Evolutionary conservation across 2,113 vertebrate species (phyloP), one percentile per base, ranked within the genome.

Genomic region (Ciconia boyciana): DNA sequence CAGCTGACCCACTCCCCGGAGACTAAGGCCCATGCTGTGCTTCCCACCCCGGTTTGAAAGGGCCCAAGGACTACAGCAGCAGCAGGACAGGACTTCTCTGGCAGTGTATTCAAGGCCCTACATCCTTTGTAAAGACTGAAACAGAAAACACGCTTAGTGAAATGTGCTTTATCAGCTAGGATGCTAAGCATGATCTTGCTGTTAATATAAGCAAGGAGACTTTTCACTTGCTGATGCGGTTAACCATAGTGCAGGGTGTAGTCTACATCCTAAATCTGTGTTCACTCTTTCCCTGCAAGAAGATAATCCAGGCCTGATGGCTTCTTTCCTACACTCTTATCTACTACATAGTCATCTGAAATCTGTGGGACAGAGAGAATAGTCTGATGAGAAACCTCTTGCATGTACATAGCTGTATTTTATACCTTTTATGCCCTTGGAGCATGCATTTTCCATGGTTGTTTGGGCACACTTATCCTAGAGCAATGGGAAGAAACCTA

Each of bases 261-360:
- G 89, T 19, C 52, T 66, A 7, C 74, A 55, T 93, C 46, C 52
- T 65, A 82, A 93, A 89, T 78, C 62, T 66, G 25, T 65, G 61
- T 51, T 86, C 34, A 16, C 21, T 79, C 29, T 87, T 84, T 69
- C 54, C 43, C 49, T 79, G 44, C 29, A 68, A 82, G 68, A 83
- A 77, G 52, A 68, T 66, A 81, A 90, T 61, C 64, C 39, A 78
- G 70, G 52, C 29, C 29, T 36, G 72, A 89, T n/a, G 10, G n/a
- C 22, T 75, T 77, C 14, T 87, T 82, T 86, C 60, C 60, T 70
- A 44, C 29, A 34, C 29, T 29, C 11, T 57, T 83, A 69, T 62
- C 62, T 83, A 28, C 48, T 76, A 75, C n/a, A n/a, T 5, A 91
- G 55, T 90, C 66, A 90, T 68, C 75, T 68, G 57, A 92, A 88